Conservation (phyloP, 2,888 invertebrate species). For the Oxytorus armatus region DNA sequence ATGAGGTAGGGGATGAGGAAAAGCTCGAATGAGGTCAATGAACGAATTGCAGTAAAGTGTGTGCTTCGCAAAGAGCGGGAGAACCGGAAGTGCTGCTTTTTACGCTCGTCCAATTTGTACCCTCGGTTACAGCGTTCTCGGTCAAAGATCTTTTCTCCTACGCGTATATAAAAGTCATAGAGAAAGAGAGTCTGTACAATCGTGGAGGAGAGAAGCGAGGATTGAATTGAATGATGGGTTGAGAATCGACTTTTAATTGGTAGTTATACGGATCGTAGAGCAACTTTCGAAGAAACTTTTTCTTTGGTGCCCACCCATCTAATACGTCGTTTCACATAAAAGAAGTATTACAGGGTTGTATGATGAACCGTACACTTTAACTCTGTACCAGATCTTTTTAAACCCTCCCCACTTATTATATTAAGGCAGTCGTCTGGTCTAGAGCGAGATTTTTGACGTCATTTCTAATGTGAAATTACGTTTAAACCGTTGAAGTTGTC, state of each 20-base stretch:
- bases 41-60: background rate
- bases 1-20: background rate
- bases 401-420: too few species aligned
- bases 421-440: too few species aligned
- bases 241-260: slow-evolving; percentile 47
- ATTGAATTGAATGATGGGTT: background rate
- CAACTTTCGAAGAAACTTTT: slow-evolving; percentile 4
- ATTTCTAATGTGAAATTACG: too few species aligned
- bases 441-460: too few species aligned
- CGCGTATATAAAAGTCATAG: background rate
- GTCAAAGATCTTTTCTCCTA: slow-evolving; percentile 8
- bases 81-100: background rate
- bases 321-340: too few species aligned
- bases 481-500: too few species aligned
- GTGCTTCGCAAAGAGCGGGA: background rate
- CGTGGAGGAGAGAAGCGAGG: background rate
- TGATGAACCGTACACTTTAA: too few species aligned
- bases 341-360: too few species aligned
- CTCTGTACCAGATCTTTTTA: too few species aligned
- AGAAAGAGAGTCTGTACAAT: slow-evolving; percentile 1
- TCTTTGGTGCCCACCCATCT: too few species aligned
- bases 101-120: background rate
- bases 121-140: background rate
- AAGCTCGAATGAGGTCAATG: background rate
- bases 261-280: slow-evolving; percentile 27